Base-by-base conservation (phyloP, 1,140 invertebrate genomes). In the Camponotus floridanus region DNA sequence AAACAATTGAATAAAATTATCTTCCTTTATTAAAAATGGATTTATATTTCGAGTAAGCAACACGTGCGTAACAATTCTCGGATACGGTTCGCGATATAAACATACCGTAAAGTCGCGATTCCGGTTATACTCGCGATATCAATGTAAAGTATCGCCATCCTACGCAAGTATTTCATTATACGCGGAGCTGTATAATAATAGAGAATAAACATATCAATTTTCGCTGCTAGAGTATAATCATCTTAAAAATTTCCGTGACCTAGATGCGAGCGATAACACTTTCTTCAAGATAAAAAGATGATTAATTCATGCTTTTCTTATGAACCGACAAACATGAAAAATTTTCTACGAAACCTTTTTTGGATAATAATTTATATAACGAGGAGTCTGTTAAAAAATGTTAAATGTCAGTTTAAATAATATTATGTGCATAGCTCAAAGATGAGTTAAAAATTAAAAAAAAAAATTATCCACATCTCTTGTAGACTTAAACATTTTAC, bases 221-320 rank as follows among this genome's bases (percentile, higher is more conserved):
- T 3, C n/a, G 18, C 8, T 15, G 76, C 45, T 21, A 4, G 4
- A n/a, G 42, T 33, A 11, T 8, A 1, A 31, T 42, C 31, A 45
- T n/a, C 15, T 62, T 65, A 67, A 81, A 79, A 76, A n/a, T 57
- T 51, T 42, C 31, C 57, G 18, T 51, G 36, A 18, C n/a, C 31
- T 15, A 13, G 8, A 15, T 9, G 21, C 78, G 64, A 81, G 71
- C 78, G 67, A 71, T 71, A 33, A 59, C 33, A 13, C 36, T 7
- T 9, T 64, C 1, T 31, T 45, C 21, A 21, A 57, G 64, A 59
- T 80, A 42, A 70, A 80, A 80, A 80, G 3, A 42, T 80, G 71
- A 80, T 80, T 26, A 26, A 80, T 26, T 42, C 31, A 67, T 0
- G 13, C 42, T 80, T 39, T 80, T 39, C 64, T 55, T 48, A 6